A percentile compares a stretch with the other conserved stretches of the same genome.
These are phyloP conservation scores for Anguilla pacifica DNA, from an alignment of 2,797 vertebrate genomes.

Conservation along the genomic window DNA sequence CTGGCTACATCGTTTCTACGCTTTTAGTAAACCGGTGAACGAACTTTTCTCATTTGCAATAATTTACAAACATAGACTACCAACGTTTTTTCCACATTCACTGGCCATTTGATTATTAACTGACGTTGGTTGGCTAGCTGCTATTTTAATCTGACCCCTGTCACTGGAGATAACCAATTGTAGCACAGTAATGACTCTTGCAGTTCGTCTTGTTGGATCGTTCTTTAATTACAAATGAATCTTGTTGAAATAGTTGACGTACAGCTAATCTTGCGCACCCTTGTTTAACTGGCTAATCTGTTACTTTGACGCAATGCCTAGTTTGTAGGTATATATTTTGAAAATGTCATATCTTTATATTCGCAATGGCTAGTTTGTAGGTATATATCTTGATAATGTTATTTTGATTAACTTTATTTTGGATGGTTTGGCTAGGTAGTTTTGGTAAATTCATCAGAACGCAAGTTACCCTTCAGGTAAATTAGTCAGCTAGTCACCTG, in stretches of 20 bases:
- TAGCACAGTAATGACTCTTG: background rate
- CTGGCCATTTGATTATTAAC: background rate
- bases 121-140: background rate
- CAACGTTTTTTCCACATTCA: background rate
- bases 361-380: background rate
- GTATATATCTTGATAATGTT: background rate
- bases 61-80: background rate
- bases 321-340: background rate
- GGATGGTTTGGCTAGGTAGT: background rate
- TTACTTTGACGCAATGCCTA: background rate
- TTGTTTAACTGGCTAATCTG: background rate
- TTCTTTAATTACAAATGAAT: background rate
- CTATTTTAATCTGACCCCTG: conserved; percentile 2
- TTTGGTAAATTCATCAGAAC: background rate
- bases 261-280: background rate
- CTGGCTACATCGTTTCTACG: background rate
- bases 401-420: background rate
- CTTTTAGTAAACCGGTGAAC: background rate
- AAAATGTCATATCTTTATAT: background rate
- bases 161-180: background rate
- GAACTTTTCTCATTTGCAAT: background rate
- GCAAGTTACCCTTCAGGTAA: background rate
- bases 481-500: background rate
- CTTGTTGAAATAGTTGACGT: background rate
- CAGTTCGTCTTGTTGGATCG: background rate